Evolutionary conservation across 2,888 invertebrate species (phyloP).

Genomic region (Poecilus cupreus): DNA sequence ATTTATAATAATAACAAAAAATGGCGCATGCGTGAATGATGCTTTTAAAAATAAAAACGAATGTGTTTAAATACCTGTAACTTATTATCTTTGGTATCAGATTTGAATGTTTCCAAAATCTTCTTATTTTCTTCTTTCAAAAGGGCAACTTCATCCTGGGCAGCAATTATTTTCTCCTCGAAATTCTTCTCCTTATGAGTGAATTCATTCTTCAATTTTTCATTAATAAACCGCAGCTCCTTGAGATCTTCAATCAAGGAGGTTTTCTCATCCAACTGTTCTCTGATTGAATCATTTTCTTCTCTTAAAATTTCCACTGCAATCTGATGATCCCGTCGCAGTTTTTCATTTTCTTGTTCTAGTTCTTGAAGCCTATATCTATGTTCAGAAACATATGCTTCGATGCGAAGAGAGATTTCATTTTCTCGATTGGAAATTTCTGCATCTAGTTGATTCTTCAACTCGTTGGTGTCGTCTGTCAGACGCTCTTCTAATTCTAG

Average conservation of each 20-base stretch:
- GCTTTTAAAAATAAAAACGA: slow-evolving; percentile 25
- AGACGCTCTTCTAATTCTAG: slow-evolving; percentile 67
- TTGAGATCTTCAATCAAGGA: slow-evolving; percentile 65
- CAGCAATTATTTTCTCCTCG: slow-evolving; percentile 65
- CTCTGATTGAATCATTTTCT: slow-evolving; percentile 71
- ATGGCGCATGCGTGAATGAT: too few species aligned
- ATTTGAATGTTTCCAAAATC: slow-evolving; percentile 66
- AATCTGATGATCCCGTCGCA: slow-evolving; percentile 70
- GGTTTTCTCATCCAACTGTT: slow-evolving; percentile 70
- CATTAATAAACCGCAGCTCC: slow-evolving; percentile 65
- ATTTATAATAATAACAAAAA: too few species aligned
- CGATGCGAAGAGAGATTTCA: slow-evolving; percentile 53
- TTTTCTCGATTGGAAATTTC: slow-evolving; percentile 57
- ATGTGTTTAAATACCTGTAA: slow-evolving; percentile 67
- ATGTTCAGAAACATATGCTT: slow-evolving; percentile 57
- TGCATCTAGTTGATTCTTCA: slow-evolving; percentile 62
- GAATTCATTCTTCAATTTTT: slow-evolving; percentile 68
- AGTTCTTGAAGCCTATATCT: slow-evolving; percentile 62
- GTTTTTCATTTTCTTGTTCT: slow-evolving; percentile 68
- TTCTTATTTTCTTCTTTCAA: slow-evolving; percentile 69
- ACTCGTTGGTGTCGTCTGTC: slow-evolving; percentile 65
- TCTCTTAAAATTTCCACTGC: slow-evolving; percentile 70
- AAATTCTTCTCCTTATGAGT: slow-evolving; percentile 67
- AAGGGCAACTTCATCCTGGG: slow-evolving; percentile 66
- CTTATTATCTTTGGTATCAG: slow-evolving; percentile 69